Conservation (phyloP, 2,797 vertebrate genomes). For the Sebastes trivittatus region DNA sequence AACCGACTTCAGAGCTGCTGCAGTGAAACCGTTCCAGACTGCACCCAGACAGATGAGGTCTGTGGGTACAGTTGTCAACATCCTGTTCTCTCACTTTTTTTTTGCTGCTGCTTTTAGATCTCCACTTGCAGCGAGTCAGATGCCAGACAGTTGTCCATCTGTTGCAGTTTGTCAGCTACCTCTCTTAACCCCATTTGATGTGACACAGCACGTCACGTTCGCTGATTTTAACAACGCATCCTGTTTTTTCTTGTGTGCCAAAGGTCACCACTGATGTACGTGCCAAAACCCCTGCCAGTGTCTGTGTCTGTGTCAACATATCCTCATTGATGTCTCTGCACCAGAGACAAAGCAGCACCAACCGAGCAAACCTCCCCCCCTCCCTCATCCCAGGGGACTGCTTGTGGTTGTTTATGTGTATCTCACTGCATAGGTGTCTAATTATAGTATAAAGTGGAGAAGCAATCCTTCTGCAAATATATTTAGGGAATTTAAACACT, state of each 20-base stretch:
- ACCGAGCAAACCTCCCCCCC: not conserved
- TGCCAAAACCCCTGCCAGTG: constrained; percentile 31
- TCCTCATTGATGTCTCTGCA: constrained; percentile 46
- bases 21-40: constrained; percentile 42
- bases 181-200: constrained; percentile 34
- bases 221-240: constrained; percentile 36
- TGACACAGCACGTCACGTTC: constrained; percentile 28
- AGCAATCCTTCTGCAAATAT: not conserved
- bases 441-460: constrained; percentile 9
- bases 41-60: constrained; percentile 43
- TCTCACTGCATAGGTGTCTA: constrained; percentile 20
- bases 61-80: constrained; percentile 39
- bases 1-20: constrained; percentile 24
- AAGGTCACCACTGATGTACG: constrained; percentile 56
- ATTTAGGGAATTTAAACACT: constrained; percentile 10
- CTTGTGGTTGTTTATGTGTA: constrained; percentile 42
- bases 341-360: constrained; percentile 34
- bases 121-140: constrained; percentile 36
- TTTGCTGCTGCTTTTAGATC: constrained; percentile 29
- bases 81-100: constrained; percentile 15
- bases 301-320: constrained; percentile 30
- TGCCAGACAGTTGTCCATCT: constrained; percentile 45
- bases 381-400: constrained; percentile 8
- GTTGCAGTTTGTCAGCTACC: constrained; percentile 46
- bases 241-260: constrained; percentile 11